Percentiles rank a stretch among this genome's conserved stretches.
Conservation (phyloP, 1,140 invertebrate genomes). For the Akabosia matsudoensis region DNA sequence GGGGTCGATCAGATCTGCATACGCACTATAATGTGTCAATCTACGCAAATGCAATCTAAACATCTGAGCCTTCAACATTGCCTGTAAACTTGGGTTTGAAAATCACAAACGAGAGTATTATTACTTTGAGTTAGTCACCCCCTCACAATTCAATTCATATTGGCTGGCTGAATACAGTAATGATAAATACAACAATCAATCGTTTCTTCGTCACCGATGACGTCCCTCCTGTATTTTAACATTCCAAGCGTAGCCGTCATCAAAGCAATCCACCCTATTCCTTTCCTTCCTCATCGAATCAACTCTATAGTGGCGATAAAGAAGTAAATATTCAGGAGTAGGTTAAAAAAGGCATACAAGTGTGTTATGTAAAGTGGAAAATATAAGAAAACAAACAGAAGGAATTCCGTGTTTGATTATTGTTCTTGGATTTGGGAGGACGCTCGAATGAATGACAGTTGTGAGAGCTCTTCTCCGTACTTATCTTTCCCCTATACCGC, state of each 20-base stretch:
- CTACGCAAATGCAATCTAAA: too few species aligned
- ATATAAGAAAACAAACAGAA: neutral
- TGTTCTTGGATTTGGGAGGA: neutral
- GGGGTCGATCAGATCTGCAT: neutral
- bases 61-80: too few species aligned
- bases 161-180: neutral
- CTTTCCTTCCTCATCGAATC: slow-evolving; percentile 17
- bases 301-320: neutral
- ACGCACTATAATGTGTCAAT: too few species aligned
- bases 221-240: neutral
- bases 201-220: slow-evolving; percentile 11
- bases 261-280: slow-evolving; percentile 6
- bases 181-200: slow-evolving; percentile 13
- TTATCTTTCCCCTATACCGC: neutral
- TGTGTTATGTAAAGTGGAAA: slow-evolving; percentile 6
- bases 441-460: neutral
- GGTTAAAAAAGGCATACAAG: neutral
- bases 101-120: too few species aligned
- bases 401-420: slow-evolving; percentile 5
- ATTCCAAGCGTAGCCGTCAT: neutral
- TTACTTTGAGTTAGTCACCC: too few species aligned
- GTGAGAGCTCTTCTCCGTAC: neutral
- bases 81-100: too few species aligned
- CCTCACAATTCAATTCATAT: neutral
- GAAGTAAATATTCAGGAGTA: neutral